Percentiles rank a stretch among this genome's conserved stretches.
Evolutionary conservation across 1,140 invertebrate species (phyloP).

Genomic region (Caerostris darwini): DNA sequence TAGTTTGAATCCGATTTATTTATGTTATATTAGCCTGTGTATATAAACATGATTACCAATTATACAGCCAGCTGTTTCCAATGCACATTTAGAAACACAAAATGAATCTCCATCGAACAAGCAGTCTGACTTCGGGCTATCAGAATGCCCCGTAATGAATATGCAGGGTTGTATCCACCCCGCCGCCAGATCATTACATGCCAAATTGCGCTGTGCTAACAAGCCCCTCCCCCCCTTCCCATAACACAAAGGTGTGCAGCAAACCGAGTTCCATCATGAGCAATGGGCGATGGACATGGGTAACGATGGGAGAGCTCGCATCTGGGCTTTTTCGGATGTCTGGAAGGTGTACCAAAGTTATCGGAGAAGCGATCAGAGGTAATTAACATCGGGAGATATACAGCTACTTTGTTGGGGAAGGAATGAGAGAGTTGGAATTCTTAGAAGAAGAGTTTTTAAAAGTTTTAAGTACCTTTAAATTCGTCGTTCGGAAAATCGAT

Average conservation of each 20-base stretch:
- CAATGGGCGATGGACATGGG: too few species aligned
- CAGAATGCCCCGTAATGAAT: too few species aligned
- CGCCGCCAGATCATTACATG: neutral
- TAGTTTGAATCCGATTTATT: too few species aligned
- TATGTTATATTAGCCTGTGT: too few species aligned
- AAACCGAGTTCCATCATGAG: too few species aligned
- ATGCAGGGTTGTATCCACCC: neutral
- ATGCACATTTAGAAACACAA: too few species aligned
- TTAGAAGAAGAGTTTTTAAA: neutral
- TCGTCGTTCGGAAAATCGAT: neutral
- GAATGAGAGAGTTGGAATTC: neutral
- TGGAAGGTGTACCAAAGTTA: neutral
- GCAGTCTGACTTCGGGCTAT: too few species aligned
- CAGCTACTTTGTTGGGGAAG: neutral
- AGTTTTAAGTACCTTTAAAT: slow-evolving; percentile 17
- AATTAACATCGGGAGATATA: slow-evolving; percentile 6
- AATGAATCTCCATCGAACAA: too few species aligned
- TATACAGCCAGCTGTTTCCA: too few species aligned
- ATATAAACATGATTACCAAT: too few species aligned
- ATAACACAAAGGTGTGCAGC: too few species aligned
- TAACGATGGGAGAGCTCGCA: neutral
- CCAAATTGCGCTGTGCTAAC: neutral
- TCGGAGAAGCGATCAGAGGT: slow-evolving; percentile 19
- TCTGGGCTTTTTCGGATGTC: slow-evolving; percentile 15
- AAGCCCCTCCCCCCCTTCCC: too few species aligned